A percentile compares a stretch with the other conserved stretches of the same genome.
Evolutionary conservation across 1,140 invertebrate genomes (phyloP).

Genomic region (Drosophila teissieri): DNA sequence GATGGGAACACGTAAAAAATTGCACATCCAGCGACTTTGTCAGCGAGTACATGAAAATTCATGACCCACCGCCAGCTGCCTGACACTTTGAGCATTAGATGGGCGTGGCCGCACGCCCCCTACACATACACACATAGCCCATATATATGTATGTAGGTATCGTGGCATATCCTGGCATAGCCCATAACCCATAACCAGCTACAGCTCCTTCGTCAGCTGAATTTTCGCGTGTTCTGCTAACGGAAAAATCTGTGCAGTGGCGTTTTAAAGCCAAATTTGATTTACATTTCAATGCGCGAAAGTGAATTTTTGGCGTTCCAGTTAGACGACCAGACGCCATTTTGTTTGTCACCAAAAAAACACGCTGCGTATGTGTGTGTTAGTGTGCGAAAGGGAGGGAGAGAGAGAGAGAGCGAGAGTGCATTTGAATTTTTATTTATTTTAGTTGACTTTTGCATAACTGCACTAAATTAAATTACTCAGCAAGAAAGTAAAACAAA

Average conservation of each 20-base stretch:
- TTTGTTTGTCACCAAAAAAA: conserved; percentile 45
- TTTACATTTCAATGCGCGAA: conserved; percentile 77
- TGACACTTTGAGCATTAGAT: conserved; percentile 62
- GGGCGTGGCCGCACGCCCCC: conserved; percentile 14
- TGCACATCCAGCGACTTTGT: conserved; percentile 78
- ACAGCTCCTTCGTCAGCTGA: conserved; percentile 39
- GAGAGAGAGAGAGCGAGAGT: conserved; percentile 15
- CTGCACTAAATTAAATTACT: conserved; percentile 69
- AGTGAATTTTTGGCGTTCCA: conserved; percentile 62
- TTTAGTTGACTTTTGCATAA: conserved; percentile 71
- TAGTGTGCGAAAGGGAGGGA: conserved; percentile 1
- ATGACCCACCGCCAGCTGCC: conserved; percentile 63
- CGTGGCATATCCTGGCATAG: background rate
- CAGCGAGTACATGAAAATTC: conserved; percentile 79
- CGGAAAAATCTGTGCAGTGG: conserved; percentile 61
- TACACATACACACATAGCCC: background rate
- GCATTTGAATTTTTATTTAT: conserved; percentile 76
- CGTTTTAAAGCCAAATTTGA: conserved; percentile 76
- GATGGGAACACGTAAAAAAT: conserved; percentile 81
- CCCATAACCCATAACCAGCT: conserved; percentile 23
- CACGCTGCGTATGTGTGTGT: background rate
- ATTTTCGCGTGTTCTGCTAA: conserved; percentile 46
- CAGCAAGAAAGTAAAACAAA: conserved; percentile 52
- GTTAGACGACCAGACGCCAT: conserved; percentile 64
- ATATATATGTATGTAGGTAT: too few species aligned